Evolutionary conservation across 2,113 vertebrate genomes (phyloP).

Genomic region (Cinclus cinclus): DNA sequence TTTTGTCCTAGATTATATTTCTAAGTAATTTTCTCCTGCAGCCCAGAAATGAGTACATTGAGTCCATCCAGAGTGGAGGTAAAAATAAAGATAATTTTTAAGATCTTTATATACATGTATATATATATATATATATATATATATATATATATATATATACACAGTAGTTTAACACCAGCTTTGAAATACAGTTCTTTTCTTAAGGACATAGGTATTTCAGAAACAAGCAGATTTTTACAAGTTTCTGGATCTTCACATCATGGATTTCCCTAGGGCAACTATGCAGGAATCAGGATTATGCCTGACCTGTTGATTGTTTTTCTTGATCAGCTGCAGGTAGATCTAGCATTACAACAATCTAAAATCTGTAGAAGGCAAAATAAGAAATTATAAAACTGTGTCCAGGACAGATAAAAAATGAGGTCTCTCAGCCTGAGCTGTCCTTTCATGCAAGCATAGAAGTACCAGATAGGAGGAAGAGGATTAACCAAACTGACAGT

Average conservation of each 20-base stretch:
- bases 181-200: background rate
- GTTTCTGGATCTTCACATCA: background rate
- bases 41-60: background rate
- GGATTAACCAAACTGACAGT: background rate
- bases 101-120: background rate
- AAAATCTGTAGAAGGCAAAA: background rate
- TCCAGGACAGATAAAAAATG: background rate
- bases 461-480: background rate
- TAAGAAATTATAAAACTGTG: background rate
- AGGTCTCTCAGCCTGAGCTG: background rate
- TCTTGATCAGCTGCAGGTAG: background rate
- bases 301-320: background rate
- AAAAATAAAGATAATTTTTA: background rate
- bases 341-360: background rate
- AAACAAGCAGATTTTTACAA: background rate
- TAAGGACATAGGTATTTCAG: background rate
- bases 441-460: fast-evolving
- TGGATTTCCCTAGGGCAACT: background rate
- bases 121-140: background rate
- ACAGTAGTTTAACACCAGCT: background rate
- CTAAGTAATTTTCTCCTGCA: background rate
- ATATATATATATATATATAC: background rate
- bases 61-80: background rate
- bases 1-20: background rate
- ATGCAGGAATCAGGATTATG: background rate